These are phyloP conservation scores for Oryzias celebensis DNA, from an alignment of 2,113 vertebrate species.

Conservation along the genomic window DNA sequence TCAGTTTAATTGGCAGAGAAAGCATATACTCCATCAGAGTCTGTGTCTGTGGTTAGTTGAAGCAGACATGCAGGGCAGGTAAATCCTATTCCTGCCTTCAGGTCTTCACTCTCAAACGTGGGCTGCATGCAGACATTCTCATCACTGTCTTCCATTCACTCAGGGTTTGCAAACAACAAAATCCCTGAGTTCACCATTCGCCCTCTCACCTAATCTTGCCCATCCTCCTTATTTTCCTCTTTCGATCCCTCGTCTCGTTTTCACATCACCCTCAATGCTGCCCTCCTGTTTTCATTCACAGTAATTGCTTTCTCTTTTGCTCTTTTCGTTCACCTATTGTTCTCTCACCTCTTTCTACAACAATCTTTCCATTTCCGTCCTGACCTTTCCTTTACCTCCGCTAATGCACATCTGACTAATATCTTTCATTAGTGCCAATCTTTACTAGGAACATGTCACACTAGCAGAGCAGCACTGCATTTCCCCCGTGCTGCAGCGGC, in stretches of 20 bases:
- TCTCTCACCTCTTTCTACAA: conserved; percentile 4
- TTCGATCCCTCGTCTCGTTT: background rate
- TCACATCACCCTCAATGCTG: background rate
- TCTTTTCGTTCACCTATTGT: conserved; percentile 16
- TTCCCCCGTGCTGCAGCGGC: conserved; percentile 50
- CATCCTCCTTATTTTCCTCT: conserved; percentile 1
- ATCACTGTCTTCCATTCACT: conserved; percentile 27
- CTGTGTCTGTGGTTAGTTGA: conserved; percentile 35
- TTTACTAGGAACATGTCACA: conserved; percentile 63
- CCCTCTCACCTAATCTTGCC: conserved; percentile 31
- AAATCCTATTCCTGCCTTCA: conserved; percentile 56
- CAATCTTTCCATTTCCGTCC: conserved; percentile 29
- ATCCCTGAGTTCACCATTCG: conserved; percentile 35
- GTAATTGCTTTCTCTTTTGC: conserved; percentile 1
- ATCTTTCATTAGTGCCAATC: conserved; percentile 68
- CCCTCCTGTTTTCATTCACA: conserved; percentile 3
- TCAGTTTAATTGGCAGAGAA: conserved; percentile 41
- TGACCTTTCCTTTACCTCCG: conserved; percentile 65
- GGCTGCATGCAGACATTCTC: conserved; percentile 53
- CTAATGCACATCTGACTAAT: conserved; percentile 64
- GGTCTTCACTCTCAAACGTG: conserved; percentile 56
- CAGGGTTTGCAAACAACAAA: conserved; percentile 35
- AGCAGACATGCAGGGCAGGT: conserved; percentile 49
- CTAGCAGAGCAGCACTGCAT: conserved; percentile 21
- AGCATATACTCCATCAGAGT: background rate